phyloP scores from a whole-genome alignment of 1,140 invertebrate species.

The Carcinoscorpius rotundicauda region DNA sequence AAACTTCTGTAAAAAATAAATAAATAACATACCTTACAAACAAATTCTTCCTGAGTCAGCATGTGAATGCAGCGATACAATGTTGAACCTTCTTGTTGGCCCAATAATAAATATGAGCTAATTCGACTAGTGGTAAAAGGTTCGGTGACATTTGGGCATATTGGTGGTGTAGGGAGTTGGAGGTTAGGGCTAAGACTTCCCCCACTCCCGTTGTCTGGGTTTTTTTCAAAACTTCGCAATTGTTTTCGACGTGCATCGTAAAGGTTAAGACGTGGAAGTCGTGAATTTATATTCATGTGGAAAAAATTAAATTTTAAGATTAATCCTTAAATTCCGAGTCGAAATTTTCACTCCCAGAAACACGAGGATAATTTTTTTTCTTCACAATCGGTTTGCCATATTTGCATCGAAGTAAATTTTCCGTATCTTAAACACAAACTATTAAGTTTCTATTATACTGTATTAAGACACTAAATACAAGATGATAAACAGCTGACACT shows the following conservation, averaged over 20 bases:
- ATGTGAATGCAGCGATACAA: slow-evolving; percentile 62
- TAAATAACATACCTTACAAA: slow-evolving; percentile 57
- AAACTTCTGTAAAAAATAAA: too few species aligned
- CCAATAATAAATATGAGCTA: slow-evolving; percentile 51
- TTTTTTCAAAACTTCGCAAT: slow-evolving; percentile 10
- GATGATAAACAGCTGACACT: too few species aligned
- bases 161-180: slow-evolving; percentile 27
- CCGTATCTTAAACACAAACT: too few species aligned
- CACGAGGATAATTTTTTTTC: too few species aligned
- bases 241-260: slow-evolving; percentile 15
- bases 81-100: slow-evolving; percentile 50
- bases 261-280: slow-evolving; percentile 5
- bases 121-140: slow-evolving; percentile 20
- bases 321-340: too few species aligned
- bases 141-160: slow-evolving; percentile 21
- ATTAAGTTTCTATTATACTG: too few species aligned
- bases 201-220: neutral
- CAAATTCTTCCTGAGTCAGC: slow-evolving; percentile 57
- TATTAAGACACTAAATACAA: too few species aligned
- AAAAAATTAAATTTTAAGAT: too few species aligned
- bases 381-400: too few species aligned
- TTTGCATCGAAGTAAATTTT: too few species aligned
- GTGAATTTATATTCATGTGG: too few species aligned
- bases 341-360: too few species aligned
- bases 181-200: slow-evolving; percentile 27